Evolutionary conservation across 2,888 invertebrate species (phyloP).

Genomic region (Elegia similella): DNA sequence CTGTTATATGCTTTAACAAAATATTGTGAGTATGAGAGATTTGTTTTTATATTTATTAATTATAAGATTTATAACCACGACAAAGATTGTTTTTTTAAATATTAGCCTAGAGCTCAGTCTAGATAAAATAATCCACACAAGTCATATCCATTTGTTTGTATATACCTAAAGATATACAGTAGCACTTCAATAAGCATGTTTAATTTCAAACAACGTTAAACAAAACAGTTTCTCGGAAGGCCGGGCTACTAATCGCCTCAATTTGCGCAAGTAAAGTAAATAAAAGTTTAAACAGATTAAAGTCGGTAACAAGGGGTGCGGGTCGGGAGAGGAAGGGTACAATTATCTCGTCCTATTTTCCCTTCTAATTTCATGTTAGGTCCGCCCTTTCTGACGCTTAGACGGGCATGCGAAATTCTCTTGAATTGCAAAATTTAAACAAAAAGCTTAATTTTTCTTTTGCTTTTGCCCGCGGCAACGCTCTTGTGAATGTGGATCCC

Average conservation of each 20-base stretch:
- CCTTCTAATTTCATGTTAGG: conserved; percentile 73
- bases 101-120: no score
- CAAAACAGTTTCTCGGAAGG: conserved; percentile 45
- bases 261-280: conserved; percentile 69
- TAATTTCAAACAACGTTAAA: conserved; percentile 41
- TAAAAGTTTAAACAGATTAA: conserved; percentile 80
- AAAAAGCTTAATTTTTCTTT: no score
- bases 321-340: conserved; percentile 45
- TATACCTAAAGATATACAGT: not conserved
- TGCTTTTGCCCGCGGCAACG: no score
- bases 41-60: no score
- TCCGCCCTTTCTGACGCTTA: conserved; percentile 44
- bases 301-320: conserved; percentile 62
- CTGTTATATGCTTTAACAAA: no score
- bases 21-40: no score
- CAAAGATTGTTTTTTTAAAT: no score
- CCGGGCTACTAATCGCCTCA: conserved; percentile 63
- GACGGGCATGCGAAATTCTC: conserved; percentile 39
- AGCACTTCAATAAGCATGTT: conserved; percentile 35
- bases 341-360: conserved; percentile 79
- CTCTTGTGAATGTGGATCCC: no score
- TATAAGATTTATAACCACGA: no score
- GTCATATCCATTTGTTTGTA: no score
- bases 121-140: no score
- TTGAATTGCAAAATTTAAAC: conserved; percentile 17